Evolutionary conservation across 1,140 invertebrate species (phyloP).

Genomic region (Rhagoletis pomonella): DNA sequence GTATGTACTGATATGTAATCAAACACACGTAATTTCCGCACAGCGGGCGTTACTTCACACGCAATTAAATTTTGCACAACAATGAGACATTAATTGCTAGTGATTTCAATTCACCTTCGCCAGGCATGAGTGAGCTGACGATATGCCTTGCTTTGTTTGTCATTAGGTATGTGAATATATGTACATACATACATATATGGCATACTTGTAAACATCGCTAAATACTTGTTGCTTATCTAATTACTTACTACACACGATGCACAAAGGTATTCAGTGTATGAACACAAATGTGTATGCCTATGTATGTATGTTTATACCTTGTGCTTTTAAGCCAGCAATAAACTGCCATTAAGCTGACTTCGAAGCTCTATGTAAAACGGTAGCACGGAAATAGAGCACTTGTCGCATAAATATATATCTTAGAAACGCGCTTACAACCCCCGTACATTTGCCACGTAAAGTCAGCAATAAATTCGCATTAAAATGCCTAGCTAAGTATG

Average conservation of each 20-base stretch:
- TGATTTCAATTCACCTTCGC: conserved; percentile 45
- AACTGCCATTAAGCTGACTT: conserved; percentile 18
- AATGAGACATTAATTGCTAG: conserved; percentile 48
- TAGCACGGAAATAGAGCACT: conserved; percentile 21
- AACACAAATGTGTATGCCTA: not conserved
- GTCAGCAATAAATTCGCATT: conserved; percentile 22
- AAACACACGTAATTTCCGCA: not conserved
- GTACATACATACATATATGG: too few relatives aligned
- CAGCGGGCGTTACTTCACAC: conserved; percentile 17
- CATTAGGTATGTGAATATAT: too few relatives aligned
- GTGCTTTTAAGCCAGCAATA: not conserved
- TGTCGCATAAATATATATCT: conserved; percentile 8
- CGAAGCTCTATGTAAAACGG: not conserved
- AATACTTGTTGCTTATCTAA: not conserved
- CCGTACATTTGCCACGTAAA: not conserved
- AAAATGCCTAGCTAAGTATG: not conserved
- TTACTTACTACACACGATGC: not conserved
- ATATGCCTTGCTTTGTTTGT: not conserved
- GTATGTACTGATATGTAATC: too few relatives aligned
- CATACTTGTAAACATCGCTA: conserved; percentile 27
- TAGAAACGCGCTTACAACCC: not conserved
- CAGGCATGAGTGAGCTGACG: conserved; percentile 31
- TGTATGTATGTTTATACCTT: not conserved
- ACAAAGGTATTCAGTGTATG: not conserved
- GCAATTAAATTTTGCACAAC: not conserved